Base-by-base conservation (phyloP, 2,113 vertebrate species). In the Callionymus lyra region DNA sequence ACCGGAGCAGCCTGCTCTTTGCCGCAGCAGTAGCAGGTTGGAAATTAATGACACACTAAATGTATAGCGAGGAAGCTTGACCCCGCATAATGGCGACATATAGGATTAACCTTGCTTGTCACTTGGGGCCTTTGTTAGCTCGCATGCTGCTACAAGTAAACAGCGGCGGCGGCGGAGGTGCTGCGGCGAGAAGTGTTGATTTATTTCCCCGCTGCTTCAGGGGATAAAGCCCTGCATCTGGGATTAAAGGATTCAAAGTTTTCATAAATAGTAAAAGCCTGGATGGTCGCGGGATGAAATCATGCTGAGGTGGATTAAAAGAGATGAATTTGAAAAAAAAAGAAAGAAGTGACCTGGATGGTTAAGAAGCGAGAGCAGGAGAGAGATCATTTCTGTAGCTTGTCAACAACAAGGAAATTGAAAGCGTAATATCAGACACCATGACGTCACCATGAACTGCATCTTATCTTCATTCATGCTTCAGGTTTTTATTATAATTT, bases 31-130 rank as follows among this genome's bases (percentile, higher is more conserved):
- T 82, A 86, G 84, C 87, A 87, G 85, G 82, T 85, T 90, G 87
- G 82, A 91, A 85, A 91, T 90, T 90, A 91, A 89, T 85, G 86
- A 86, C 82, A 87, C 76, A 80, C 79, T 78, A 81, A 85, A 84
- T 84, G 75, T 60, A 65, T 76, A 81, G 85, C 81, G 81, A 50
- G 80, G 82, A 80, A 85, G 87, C 76, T 87, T 81, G 79, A 84
- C 84, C 72, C 79, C 66, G 69, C 69, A 83, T 86, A 86, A 86
- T 86, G 71, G 65, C 59, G 71, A 80, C 82, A 82, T 82, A 86
- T 85, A 84, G 85, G 85, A 87, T 86, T 87, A 85, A 86, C 86
- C 83, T 82, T 82, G 80, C 70, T 65, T 84, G 85, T 85, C 85
- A 84, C 73, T 70, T 31, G 71, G 66, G 53, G 69, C 76, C 77